A percentile compares a stretch with the other conserved stretches of the same genome.
phyloP scores from a whole-genome alignment of 2,113 vertebrate species.

The Oreamnos americanus region DNA sequence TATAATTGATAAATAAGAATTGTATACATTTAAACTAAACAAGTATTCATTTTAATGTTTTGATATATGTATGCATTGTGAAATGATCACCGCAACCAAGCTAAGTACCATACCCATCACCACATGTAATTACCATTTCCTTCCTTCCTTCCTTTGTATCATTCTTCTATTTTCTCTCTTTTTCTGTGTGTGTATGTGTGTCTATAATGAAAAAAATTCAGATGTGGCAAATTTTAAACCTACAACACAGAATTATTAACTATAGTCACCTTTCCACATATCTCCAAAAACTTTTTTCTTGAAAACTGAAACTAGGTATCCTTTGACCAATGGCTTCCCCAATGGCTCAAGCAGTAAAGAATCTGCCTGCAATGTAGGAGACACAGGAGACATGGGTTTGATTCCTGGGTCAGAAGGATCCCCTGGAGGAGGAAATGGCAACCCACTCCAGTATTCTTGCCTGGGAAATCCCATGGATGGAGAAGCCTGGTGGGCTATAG shows the following conservation, averaged over 20 bases:
- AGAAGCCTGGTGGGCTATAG: background rate
- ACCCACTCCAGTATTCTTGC: background rate
- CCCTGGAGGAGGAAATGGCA: background rate
- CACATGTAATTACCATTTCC: background rate
- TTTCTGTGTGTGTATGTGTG: background rate
- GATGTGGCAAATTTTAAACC: background rate
- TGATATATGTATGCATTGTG: background rate
- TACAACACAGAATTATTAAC: background rate
- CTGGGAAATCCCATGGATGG: background rate
- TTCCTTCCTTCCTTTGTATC: background rate
- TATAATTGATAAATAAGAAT: background rate
- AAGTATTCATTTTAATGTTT: background rate
- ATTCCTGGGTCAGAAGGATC: background rate
- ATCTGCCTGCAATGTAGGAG: background rate
- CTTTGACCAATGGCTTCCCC: background rate
- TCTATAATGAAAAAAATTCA: background rate
- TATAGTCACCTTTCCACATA: background rate
- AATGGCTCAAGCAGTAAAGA: background rate
- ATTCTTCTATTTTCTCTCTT: background rate
- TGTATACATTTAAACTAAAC: background rate
- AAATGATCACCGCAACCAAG: background rate
- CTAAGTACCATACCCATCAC: background rate
- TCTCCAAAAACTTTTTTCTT: background rate
- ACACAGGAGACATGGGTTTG: background rate
- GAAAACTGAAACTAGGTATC: background rate